Conservation (phyloP, 2,113 vertebrate species). For the Empidonax alnorum region DNA sequence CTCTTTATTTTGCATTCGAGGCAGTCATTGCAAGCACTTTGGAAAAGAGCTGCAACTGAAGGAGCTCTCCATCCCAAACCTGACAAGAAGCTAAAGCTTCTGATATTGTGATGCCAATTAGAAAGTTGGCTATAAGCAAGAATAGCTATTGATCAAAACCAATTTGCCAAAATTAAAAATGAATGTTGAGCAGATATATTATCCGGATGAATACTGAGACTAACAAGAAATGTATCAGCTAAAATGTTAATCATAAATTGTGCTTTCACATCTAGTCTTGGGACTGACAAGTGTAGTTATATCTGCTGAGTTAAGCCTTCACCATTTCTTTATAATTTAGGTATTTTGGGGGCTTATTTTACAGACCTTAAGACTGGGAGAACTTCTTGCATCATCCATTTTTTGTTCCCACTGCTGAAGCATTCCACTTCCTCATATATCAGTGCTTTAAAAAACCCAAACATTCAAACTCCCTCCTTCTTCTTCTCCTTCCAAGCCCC, state of each 20-base stretch:
- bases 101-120: not conserved
- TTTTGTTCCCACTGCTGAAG: not conserved
- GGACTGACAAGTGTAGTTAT: not conserved
- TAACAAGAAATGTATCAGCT: not conserved
- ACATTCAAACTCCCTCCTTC: not conserved
- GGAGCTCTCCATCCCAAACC: not conserved
- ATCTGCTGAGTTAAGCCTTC: not conserved
- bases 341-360: not conserved
- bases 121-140: not conserved
- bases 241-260: conserved; percentile 13
- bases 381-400: not conserved
- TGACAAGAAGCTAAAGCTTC: not conserved
- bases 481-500: not conserved
- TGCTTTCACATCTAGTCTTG: not conserved
- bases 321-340: not conserved
- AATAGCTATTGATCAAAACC: not conserved
- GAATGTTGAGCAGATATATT: not conserved
- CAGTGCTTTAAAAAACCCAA: not conserved
- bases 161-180: not conserved
- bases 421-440: not conserved
- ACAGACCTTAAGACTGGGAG: not conserved
- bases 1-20: not conserved
- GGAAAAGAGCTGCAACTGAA: not conserved
- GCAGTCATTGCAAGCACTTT: not conserved
- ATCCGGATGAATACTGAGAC: not conserved